Evolutionary conservation across 2,888 invertebrate genomes (phyloP).

Genomic region (Kryphioiulus occultus): DNA sequence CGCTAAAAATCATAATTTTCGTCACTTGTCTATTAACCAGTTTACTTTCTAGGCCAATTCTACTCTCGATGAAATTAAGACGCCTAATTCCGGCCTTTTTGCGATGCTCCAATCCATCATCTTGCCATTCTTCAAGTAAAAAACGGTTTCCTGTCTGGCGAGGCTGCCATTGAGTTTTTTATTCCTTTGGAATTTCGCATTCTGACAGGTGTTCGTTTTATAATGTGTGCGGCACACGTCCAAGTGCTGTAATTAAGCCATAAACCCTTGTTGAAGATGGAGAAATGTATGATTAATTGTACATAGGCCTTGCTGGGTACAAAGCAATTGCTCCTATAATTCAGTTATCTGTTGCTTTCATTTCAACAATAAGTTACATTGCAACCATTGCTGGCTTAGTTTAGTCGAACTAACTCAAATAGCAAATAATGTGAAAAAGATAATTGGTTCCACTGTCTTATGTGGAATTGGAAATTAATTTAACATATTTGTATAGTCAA

Average conservation of each 20-base stretch:
- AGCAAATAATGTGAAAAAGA: too few relatives aligned
- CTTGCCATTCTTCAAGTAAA: background rate
- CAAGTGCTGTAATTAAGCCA: background rate
- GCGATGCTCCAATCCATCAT: background rate
- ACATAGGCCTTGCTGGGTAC: background rate
- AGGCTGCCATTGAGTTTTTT: background rate
- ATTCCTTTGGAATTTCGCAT: background rate
- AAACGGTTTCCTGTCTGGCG: background rate
- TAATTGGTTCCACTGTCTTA: too few relatives aligned
- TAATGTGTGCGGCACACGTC: background rate
- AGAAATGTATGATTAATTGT: background rate
- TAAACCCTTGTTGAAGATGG: background rate
- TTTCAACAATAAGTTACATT: background rate
- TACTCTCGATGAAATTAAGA: conserved; percentile 8
- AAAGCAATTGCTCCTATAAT: too few relatives aligned
- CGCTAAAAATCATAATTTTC: background rate
- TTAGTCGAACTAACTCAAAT: background rate
- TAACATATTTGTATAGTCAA: too few relatives aligned
- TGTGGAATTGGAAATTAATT: too few relatives aligned
- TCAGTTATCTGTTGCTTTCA: background rate
- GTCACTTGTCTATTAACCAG: conserved; percentile 4
- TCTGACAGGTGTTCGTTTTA: background rate
- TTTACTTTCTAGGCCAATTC: background rate
- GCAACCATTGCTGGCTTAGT: background rate
- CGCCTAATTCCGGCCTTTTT: background rate